phyloP scores from a whole-genome alignment of 2,113 vertebrate species.

The Hippocampus guttulatus region DNA sequence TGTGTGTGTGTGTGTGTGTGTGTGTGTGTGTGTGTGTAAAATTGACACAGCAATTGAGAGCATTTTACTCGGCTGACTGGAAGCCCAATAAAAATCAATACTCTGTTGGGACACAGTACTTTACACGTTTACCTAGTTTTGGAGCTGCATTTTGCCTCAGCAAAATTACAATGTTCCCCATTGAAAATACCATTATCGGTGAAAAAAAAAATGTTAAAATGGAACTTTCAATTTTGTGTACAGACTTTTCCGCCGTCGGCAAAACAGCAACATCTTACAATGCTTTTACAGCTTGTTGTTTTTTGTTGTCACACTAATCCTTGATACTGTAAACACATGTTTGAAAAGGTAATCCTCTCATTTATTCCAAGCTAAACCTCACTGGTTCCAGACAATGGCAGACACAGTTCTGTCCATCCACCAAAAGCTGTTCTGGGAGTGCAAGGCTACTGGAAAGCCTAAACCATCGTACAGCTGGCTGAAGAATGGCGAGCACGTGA shows the following conservation, averaged over 20 bases:
- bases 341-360: conserved; percentile 50
- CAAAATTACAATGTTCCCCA: too few species aligned
- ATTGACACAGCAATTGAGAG: too few species aligned
- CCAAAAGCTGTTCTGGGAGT: conserved; percentile 86
- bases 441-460: conserved; percentile 87
- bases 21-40: too few species aligned
- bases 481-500: conserved; percentile 80
- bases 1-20: too few species aligned
- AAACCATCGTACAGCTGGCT: conserved; percentile 92
- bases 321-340: conserved; percentile 39
- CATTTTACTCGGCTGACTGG: too few species aligned
- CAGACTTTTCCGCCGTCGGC: background rate
- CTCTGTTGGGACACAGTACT: background rate
- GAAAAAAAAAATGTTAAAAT: background rate
- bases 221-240: background rate
- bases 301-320: conserved; percentile 26
- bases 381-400: conserved; percentile 84
- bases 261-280: background rate
- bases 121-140: too few species aligned
- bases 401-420: conserved; percentile 80
- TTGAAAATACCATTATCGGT: background rate
- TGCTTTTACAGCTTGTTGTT: conserved; percentile 17
- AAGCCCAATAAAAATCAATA: background rate
- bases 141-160: too few species aligned
- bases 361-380: conserved; percentile 81